phyloP scores from a whole-genome alignment of 1,140 invertebrate species.

The Polyergus mexicanus region DNA sequence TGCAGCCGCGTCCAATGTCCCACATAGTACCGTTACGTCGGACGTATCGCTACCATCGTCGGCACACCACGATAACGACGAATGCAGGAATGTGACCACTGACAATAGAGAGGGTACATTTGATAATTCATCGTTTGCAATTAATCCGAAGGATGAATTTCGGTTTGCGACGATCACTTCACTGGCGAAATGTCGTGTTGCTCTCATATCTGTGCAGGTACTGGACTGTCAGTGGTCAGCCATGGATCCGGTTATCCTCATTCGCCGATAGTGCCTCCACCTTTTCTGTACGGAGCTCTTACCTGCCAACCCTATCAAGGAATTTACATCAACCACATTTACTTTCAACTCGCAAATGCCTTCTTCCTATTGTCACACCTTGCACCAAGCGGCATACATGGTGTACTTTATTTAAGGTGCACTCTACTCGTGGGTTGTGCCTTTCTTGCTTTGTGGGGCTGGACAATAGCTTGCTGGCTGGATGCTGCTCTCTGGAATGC shows the following conservation, averaged over 20 bases:
- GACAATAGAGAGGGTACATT: slow-evolving; percentile 75
- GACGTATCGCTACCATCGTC: slow-evolving; percentile 80
- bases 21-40: slow-evolving; percentile 76
- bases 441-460: slow-evolving; percentile 93
- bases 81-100: slow-evolving; percentile 84
- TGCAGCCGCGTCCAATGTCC: slow-evolving; percentile 77
- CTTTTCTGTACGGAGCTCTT: slow-evolving; percentile 83
- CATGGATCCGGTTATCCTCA: slow-evolving; percentile 80
- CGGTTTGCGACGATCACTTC: neutral
- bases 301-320: slow-evolving; percentile 86
- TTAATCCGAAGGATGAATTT: neutral
- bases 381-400: slow-evolving; percentile 92
- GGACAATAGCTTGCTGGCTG: slow-evolving; percentile 93
- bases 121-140: neutral
- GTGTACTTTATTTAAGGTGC: slow-evolving; percentile 92
- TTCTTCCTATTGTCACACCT: slow-evolving; percentile 94
- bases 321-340: slow-evolving; percentile 89
- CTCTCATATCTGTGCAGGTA: slow-evolving; percentile 73
- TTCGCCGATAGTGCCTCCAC: slow-evolving; percentile 85
- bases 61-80: slow-evolving; percentile 74
- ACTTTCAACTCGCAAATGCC: slow-evolving; percentile 94
- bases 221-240: slow-evolving; percentile 80
- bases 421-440: slow-evolving; percentile 92
- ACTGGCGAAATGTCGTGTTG: slow-evolving; percentile 4
- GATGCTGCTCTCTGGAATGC: slow-evolving; percentile 95